Base-by-base conservation (phyloP, 2,797 vertebrate species). In the Liasis olivaceus region DNA sequence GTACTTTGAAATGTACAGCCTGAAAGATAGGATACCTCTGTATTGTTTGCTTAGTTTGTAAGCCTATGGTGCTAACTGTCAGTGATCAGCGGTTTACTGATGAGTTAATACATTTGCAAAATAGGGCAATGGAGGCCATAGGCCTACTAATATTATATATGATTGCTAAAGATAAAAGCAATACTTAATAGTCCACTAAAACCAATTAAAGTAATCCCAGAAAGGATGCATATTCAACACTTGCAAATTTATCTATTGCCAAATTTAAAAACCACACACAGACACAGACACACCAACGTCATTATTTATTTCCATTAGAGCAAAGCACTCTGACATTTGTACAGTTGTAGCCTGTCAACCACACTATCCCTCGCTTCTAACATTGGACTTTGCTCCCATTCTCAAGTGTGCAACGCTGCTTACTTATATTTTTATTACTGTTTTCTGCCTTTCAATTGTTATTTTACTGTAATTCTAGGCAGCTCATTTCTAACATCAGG, bases 391-490 rank as follows among this genome's bases (percentile, higher is more conserved):
- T 72, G 89, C 91, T 96, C 94, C 26, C 14, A 91, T 36, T 95
- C 51, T 88, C 62, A 95, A 95, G 72, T 89, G 95, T 84, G 93
- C 93, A 96, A 93, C 58, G 92, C 60, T 93, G 95, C 96, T 97
- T 96, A 93, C 63, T 95, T 96, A 93, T 24, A 95, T 95, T 97
- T 97, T 97, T 96, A 96, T 96, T 93, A 95, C 4, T 93, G 59
- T 66, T 54, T 95, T 95, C 94, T 97, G 92, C 87, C 91, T 93
- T 92, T 81, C 58, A 22, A 94, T 56, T 96, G 90, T 95, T 97
- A 95, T 96, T 97, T 97, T 96, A 97, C 95, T 89, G 85, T 97
- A 96, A 89, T 97, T 96, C 94, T 95, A 97, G 95, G 95, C 95
- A 97, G 96, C 85, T 97, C 36, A 0, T 96, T 97, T 97, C 96